phyloP scores from a whole-genome alignment of 2,797 vertebrate species.

The Linurgus olivaceus region DNA sequence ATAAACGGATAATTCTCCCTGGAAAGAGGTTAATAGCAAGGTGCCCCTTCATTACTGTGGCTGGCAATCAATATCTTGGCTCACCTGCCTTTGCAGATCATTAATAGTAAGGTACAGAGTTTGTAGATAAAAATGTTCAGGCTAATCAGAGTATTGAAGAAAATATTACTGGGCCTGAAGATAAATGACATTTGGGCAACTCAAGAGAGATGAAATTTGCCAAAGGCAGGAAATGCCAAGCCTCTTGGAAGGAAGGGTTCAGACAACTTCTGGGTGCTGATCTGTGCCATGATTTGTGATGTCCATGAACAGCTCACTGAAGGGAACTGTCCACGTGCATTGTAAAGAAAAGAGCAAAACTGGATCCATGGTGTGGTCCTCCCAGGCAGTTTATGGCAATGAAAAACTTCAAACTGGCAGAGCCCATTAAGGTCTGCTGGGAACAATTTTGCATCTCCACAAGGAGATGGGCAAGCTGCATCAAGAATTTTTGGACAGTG shows the following conservation, averaged over 20 bases:
- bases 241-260: neutral
- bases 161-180: neutral
- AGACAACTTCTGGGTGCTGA: neutral
- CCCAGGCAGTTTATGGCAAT: neutral
- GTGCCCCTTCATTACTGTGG: constrained; percentile 47
- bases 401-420: neutral
- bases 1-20: constrained; percentile 62
- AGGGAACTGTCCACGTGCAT: neutral
- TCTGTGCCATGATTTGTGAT: neutral
- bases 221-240: neutral
- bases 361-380: neutral
- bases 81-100: constrained; percentile 58
- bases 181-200: neutral
- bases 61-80: constrained; percentile 30
- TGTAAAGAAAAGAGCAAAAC: neutral
- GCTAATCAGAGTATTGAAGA: neutral
- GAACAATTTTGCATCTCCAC: neutral
- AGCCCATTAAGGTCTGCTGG: neutral
- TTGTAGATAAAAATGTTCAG: constrained; percentile 22
- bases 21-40: constrained; percentile 66
- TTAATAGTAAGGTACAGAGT: neutral
- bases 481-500: neutral
- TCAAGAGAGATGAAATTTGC: neutral
- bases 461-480: neutral
- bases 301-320: neutral